Percentiles rank a stretch among this genome's conserved stretches.
Conservation (phyloP, 2,888 invertebrate genomes). For the Invenusta paracnida region DNA sequence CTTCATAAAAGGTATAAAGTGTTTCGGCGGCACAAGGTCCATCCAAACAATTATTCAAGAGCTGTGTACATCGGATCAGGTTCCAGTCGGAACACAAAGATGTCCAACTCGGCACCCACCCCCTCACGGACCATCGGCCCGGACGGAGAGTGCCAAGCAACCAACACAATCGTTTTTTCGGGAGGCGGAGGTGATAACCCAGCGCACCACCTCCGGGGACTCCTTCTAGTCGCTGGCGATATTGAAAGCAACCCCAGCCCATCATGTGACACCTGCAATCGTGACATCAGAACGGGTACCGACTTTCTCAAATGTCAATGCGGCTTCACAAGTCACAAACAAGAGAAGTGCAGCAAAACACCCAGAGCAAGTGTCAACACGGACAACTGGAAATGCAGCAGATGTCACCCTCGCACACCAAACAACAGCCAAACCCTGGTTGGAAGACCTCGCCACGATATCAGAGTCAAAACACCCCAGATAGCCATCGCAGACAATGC, state of each 20-base stretch:
- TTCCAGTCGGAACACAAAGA: no score
- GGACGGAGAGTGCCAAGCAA: neutral
- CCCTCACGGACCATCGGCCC: neutral
- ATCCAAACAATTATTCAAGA: no score
- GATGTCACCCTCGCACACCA: neutral
- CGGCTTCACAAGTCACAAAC: neutral
- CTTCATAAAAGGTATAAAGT: no score
- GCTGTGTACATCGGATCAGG: no score
- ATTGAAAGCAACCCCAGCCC: neutral
- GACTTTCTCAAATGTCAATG: neutral
- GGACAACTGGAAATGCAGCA: neutral
- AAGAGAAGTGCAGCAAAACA: neutral
- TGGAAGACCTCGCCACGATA: neutral
- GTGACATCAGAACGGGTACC: neutral
- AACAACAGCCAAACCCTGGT: neutral
- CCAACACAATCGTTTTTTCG: no score
- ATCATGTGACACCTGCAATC: neutral
- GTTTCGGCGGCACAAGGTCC: no score
- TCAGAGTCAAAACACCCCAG: neutral
- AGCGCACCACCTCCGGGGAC: neutral
- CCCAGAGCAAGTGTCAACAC: neutral
- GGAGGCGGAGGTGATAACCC: neutral
- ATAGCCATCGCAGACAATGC: no score
- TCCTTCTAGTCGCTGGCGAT: neutral
- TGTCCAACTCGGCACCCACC: no score